Conservation (phyloP, 2,797 vertebrate species). For the Sarcoramphus papa region DNA sequence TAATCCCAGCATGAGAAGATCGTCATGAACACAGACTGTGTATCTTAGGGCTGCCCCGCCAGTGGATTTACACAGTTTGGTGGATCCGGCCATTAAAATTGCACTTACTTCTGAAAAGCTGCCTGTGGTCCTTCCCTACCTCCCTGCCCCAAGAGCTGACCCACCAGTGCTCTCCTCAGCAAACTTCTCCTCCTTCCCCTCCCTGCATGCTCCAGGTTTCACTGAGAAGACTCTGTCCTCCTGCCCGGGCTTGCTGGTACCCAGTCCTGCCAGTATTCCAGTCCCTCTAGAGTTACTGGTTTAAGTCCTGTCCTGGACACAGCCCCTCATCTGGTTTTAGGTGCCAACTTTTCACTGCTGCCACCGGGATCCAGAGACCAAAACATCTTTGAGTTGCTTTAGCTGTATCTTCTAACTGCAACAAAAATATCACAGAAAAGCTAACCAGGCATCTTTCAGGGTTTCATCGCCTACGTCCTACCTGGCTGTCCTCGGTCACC, state of each 20-base stretch:
- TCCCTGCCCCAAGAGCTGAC: not conserved
- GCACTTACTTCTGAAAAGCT: not conserved
- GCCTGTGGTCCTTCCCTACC: not conserved
- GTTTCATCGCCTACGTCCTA: not conserved
- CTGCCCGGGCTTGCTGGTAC: fast-evolving
- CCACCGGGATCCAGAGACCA: not conserved
- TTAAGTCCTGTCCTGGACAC: not conserved
- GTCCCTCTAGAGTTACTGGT: not conserved
- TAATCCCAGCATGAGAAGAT: not conserved
- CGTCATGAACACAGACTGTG: fast-evolving
- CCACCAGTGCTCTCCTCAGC: not conserved
- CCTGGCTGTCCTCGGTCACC: not conserved
- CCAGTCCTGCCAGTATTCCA: not conserved
- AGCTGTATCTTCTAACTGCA: not conserved
- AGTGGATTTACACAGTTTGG: not conserved
- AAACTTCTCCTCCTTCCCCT: not conserved
- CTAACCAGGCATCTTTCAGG: not conserved
- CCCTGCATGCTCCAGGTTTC: not conserved
- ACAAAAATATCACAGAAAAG: not conserved
- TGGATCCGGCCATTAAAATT: not conserved
- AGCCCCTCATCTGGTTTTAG: not conserved
- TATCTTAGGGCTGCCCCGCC: not conserved
- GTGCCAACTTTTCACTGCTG: not conserved
- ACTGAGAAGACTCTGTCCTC: not conserved
- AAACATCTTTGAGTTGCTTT: not conserved